Percentiles rank a stretch among this genome's conserved stretches.
Conservation (phyloP, 2,113 vertebrate species). For the Engystomops pustulosus region DNA sequence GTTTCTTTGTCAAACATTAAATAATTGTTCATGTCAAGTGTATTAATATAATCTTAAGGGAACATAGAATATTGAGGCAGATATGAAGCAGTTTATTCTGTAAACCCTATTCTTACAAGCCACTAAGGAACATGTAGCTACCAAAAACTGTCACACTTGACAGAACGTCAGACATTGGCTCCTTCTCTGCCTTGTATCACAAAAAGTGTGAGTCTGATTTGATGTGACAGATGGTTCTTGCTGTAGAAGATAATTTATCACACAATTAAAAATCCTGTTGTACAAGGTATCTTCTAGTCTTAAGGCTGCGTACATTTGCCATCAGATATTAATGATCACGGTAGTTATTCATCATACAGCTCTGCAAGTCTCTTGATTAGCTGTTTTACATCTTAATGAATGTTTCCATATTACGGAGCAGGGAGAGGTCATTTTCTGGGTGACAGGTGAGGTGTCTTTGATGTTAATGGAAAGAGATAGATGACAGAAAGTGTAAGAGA, state of each 20-base stretch:
- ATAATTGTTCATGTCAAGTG: not conserved
- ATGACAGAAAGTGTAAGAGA: not conserved
- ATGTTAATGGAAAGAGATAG: constrained; percentile 20
- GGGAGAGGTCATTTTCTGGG: constrained; percentile 6
- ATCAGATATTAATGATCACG: constrained; percentile 3
- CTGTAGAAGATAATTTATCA: constrained; percentile 3
- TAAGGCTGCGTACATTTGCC: not conserved
- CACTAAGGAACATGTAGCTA: not conserved
- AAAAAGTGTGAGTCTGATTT: constrained; percentile 3
- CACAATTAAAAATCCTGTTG: not conserved
- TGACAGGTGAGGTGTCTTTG: constrained; percentile 3
- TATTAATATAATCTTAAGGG: not conserved
- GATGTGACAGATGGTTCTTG: not conserved
- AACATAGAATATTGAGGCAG: not conserved
- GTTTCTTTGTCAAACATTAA: not conserved
- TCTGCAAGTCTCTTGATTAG: not conserved
- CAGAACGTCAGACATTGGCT: not conserved
- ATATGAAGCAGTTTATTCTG: not conserved
- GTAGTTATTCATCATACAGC: not conserved
- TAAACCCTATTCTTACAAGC: not conserved
- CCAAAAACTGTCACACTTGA: constrained; percentile 10
- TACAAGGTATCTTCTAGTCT: not conserved
- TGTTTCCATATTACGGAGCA: not conserved
- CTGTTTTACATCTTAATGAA: constrained; percentile 29
- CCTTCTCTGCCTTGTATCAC: not conserved